Base-by-base conservation (phyloP, 2,888 invertebrate genomes). In the Drosophila macrospina region DNA sequence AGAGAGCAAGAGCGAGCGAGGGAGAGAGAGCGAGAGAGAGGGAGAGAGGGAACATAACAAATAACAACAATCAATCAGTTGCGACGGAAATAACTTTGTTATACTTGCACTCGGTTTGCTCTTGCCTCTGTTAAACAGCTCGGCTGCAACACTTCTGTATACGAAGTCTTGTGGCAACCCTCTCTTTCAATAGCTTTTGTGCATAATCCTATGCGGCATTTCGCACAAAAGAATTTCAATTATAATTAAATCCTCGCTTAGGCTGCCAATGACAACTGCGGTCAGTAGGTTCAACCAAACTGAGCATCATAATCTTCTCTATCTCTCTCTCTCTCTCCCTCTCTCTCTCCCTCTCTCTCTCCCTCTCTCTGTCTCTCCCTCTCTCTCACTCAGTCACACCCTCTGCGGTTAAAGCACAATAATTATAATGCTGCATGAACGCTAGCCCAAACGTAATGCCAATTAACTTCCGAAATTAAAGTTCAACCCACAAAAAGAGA, bases 391-490 rank as follows among this genome's bases (percentile, higher is more conserved):
- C 20, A 20, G 3, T 20, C 20, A 20, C 20, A 20, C 20, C 20
- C 20, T 20, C 20, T 20, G 20, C 3, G 20, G 30, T 71, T 62
- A 66, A 60, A 52, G 69, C 67, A 51, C 37, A 57, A 69, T 70
- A 78, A 82, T 75, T 71, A 68, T 74, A 72, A 75, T 61, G 55
- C 51, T 30, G 48, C 42, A 32, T 44, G 47, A 30, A 32, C 47
- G 52, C 61, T 59, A 62, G 48, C 50, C 50, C 26, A 37, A 62
- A 44, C 75, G 48, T 54, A 64, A 74, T 66, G 64, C 70, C 78
- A 81, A 84, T 83, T 78, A 81, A 74, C 67, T 77, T 26, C 6
- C 41, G 8, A 57, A 71, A 74, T 83, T 75, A 75, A 74, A 81
- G 70, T 79, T 80, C 54, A 71, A 59, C 64, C 45, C 50, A 36